phyloP scores from a whole-genome alignment of 1,140 invertebrate genomes.

The Aleiodes sp. region DNA sequence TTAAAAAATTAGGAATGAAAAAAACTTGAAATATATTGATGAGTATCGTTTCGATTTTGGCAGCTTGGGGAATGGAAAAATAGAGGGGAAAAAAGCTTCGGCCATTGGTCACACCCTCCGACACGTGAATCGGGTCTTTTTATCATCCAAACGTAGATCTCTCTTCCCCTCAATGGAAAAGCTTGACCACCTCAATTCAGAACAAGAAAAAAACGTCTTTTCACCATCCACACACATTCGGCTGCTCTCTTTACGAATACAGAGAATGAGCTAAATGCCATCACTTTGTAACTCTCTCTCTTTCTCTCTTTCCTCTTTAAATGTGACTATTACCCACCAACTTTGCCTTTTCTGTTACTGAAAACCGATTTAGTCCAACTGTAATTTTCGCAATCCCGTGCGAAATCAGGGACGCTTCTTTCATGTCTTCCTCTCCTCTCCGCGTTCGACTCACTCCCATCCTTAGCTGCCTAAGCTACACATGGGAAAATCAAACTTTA shows the following conservation, averaged over 20 bases:
- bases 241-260: conserved; percentile 44
- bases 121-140: conserved; percentile 21
- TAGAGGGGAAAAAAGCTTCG: conserved; percentile 1
- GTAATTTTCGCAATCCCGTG: conserved; percentile 64
- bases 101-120: not conserved
- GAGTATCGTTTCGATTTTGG: conserved; percentile 7
- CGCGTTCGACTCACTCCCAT: too few relatives aligned
- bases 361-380: conserved; percentile 42
- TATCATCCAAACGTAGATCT: conserved; percentile 31
- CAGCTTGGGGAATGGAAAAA: not conserved
- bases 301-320: not conserved
- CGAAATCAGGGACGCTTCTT: conserved; percentile 63
- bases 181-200: conserved; percentile 35
- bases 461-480: conserved; percentile 14
- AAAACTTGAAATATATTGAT: not conserved
- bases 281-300: conserved; percentile 43
- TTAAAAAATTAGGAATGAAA: not conserved
- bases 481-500: conserved; percentile 62
- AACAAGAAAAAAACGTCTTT: conserved; percentile 25
- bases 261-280: conserved; percentile 52
- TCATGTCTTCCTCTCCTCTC: conserved; percentile 47
- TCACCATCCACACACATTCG: not conserved
- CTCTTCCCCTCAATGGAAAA: not conserved
- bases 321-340: conserved; percentile 10
- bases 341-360: not conserved